Base-by-base conservation (phyloP, 2,113 vertebrate genomes). In the Erinaceus europaeus region DNA sequence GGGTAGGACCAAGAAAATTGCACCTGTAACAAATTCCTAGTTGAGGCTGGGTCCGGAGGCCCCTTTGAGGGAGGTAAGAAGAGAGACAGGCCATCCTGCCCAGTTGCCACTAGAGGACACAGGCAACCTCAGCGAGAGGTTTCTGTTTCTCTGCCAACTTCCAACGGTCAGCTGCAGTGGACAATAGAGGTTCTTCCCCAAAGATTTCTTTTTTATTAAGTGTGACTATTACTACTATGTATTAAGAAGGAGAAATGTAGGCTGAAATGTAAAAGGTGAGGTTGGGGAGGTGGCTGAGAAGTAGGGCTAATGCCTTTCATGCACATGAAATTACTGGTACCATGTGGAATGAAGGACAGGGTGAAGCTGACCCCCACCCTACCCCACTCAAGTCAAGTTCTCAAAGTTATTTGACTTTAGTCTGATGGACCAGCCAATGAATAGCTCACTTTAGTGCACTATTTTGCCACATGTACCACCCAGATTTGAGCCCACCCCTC, bases 41-140 rank as follows among this genome's bases (percentile, higher is more conserved):
- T 23, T 6, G 69, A 72, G 38, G 11, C 46, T 36, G 21, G 20
- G 15, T n/a, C n/a, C n/a, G n/a, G n/a, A n/a, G n/a, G n/a, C n/a
- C n/a, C n/a, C n/a, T n/a, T n/a, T n/a, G n/a, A n/a, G n/a, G 25
- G 7, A 57, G 55, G 7, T 27, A 20, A 52, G 50, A 20, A 52
- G 21, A 55, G 53, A 25, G 53, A 25, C 48, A 69, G 12, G 59
- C 69, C 71, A 57, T 89, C 69, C 25, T 48, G n/a, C 6, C 40
- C 27, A 36, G 77, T 74, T 42, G 91, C 91, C 94, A 85, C 89
- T 69, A 93, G 95, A 36, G 95, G 95, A 89, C 95, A 48, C 87
- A 53, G 25, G 34, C 1, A 2, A 15, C 64, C 73, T 88, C 15
- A n/a, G 48, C 17, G 8, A 36, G 72, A 67, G 40, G 59, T 29